Conservation (phyloP, 2,797 vertebrate genomes). For the Neomorphus geoffroyi region DNA sequence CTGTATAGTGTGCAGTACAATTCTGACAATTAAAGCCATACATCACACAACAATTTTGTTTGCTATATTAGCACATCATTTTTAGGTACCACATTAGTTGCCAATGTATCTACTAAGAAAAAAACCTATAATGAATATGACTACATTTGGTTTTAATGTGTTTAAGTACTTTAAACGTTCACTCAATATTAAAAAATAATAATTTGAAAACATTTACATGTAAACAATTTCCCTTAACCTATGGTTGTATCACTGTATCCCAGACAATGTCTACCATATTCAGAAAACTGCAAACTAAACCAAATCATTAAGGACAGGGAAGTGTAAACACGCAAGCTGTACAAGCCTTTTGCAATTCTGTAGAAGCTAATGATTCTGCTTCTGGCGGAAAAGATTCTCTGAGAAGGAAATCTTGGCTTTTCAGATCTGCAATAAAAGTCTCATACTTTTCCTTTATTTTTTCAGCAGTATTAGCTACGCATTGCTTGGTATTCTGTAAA, state of each 20-base stretch:
- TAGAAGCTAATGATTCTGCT: constrained; percentile 75
- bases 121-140: not conserved
- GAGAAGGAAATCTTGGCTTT: constrained; percentile 62
- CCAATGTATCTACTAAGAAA: not conserved
- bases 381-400: constrained; percentile 46
- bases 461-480: constrained; percentile 69
- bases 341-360: constrained; percentile 80
- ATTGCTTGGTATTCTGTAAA: constrained; percentile 54
- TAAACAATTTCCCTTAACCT: not conserved
- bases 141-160: not conserved
- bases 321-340: not conserved
- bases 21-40: not conserved
- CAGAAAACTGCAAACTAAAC: not conserved
- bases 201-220: not conserved
- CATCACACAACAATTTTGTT: not conserved
- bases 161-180: not conserved
- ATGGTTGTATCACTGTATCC: not conserved
- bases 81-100: not conserved
- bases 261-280: not conserved
- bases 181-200: not conserved
- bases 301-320: not conserved
- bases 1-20: not conserved
- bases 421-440: constrained; percentile 62
- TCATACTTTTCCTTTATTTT: constrained; percentile 79
- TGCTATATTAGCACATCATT: not conserved